Percentiles rank a stretch among this genome's conserved stretches.
phyloP scores from a whole-genome alignment of 2,113 vertebrate species.

The Paradisaea rubra region DNA sequence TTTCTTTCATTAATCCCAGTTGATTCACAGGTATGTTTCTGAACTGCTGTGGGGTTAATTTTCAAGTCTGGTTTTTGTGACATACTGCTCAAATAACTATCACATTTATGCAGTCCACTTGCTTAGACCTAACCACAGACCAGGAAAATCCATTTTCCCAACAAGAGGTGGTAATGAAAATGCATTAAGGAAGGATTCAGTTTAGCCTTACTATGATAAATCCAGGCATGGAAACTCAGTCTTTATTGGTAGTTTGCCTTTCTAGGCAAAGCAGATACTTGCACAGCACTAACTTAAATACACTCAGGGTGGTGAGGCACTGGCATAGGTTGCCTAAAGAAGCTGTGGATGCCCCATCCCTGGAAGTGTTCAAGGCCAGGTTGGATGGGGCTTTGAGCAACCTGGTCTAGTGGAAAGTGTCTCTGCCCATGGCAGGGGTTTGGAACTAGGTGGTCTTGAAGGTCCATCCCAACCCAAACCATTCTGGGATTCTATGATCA shows the following conservation, averaged over 20 bases:
- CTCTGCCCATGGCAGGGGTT: background rate
- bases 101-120: background rate
- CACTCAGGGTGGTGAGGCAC: background rate
- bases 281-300: background rate
- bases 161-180: background rate
- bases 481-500: background rate
- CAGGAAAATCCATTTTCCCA: background rate
- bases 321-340: background rate
- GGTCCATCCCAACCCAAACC: background rate
- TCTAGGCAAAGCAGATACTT: background rate
- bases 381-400: background rate
- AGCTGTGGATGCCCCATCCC: background rate
- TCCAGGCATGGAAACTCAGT: background rate
- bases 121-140: background rate
- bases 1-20: conserved; percentile 92
- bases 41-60: conserved; percentile 11
- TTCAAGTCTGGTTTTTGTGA: background rate
- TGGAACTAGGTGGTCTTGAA: background rate
- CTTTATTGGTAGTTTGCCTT: background rate
- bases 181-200: background rate
- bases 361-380: background rate
- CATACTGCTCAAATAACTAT: background rate
- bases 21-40: conserved; percentile 86
- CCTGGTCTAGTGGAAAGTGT: background rate
- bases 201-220: background rate